These are phyloP conservation scores for Akabosia matsudoensis DNA, from an alignment of 1,140 invertebrate genomes.

Conservation along the genomic window DNA sequence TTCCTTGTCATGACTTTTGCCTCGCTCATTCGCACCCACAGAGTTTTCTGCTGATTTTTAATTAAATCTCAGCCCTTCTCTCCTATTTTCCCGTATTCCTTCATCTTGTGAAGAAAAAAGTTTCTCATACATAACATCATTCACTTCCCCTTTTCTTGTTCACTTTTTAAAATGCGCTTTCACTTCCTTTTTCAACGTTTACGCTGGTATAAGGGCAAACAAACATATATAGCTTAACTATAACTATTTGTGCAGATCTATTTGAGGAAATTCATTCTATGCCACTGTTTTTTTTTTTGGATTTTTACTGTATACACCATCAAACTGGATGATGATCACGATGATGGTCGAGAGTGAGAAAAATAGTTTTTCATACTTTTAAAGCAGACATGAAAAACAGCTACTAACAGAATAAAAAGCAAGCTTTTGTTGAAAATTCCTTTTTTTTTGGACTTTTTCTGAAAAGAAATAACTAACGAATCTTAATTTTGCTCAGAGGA, in stretches of 20 bases:
- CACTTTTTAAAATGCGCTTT: background rate
- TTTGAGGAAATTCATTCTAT: no score
- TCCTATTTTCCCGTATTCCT: background rate
- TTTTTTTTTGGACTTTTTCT: background rate
- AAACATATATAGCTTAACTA: no score
- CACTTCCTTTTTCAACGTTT: background rate
- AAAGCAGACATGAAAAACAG: background rate
- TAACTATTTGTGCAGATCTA: no score
- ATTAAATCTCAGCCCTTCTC: constrained; percentile 19
- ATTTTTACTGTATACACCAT: background rate
- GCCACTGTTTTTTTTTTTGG: no score
- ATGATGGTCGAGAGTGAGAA: background rate
- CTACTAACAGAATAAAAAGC: background rate
- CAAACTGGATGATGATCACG: background rate
- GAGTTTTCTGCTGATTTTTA: constrained; percentile 19
- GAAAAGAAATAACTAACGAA: background rate
- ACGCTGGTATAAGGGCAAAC: no score
- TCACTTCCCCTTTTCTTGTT: constrained; percentile 20
- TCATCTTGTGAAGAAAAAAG: background rate
- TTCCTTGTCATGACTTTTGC: constrained; percentile 24
- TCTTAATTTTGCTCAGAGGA: background rate
- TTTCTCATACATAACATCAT: constrained; percentile 13
- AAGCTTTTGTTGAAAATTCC: background rate
- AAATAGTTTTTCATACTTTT: background rate
- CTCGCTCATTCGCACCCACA: constrained; percentile 20